Conservation (phyloP, 2,113 vertebrate species). For the Erythrolamprus reginae region DNA sequence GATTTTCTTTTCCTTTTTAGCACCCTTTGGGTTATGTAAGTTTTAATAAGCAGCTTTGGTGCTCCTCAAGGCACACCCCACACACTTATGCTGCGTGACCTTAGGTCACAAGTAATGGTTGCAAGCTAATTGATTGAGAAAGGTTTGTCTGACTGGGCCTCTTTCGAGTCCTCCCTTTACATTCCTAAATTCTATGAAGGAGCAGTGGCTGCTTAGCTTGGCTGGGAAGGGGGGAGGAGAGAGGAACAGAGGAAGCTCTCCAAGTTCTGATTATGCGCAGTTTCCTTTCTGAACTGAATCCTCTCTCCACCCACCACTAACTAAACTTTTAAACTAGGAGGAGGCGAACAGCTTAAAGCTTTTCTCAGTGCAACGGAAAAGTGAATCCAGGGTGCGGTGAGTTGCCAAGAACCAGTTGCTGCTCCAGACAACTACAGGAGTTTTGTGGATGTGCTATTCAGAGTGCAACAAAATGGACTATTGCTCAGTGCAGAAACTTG, state of each 20-base stretch:
- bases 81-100: conserved; percentile 85
- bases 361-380: conserved; percentile 59
- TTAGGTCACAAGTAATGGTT: conserved; percentile 85
- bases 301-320: conserved; percentile 85
- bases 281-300: conserved; percentile 79
- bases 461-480: conserved; percentile 78
- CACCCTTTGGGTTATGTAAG: conserved; percentile 61
- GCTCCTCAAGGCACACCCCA: conserved; percentile 77
- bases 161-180: conserved; percentile 84
- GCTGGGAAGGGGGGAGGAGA: conserved; percentile 67
- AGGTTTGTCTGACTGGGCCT: conserved; percentile 91
- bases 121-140: conserved; percentile 92
- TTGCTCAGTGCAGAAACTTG: conserved; percentile 75
- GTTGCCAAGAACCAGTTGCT: conserved; percentile 51
- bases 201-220: conserved; percentile 73
- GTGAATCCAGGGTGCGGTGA: conserved; percentile 59
- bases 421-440: conserved; percentile 55
- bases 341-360: conserved; percentile 60
- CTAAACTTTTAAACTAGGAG: conserved; percentile 70
- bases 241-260: conserved; percentile 79
- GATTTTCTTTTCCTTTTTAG: conserved; percentile 7
- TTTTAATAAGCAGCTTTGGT: conserved; percentile 68
- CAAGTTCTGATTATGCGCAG: conserved; percentile 83
- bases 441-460: conserved; percentile 64
- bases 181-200: conserved; percentile 89